Evolutionary conservation across 2,888 invertebrate species (phyloP), one percentile per base, ranked within the genome.

Genomic region (Dolichomitus sp.): DNA sequence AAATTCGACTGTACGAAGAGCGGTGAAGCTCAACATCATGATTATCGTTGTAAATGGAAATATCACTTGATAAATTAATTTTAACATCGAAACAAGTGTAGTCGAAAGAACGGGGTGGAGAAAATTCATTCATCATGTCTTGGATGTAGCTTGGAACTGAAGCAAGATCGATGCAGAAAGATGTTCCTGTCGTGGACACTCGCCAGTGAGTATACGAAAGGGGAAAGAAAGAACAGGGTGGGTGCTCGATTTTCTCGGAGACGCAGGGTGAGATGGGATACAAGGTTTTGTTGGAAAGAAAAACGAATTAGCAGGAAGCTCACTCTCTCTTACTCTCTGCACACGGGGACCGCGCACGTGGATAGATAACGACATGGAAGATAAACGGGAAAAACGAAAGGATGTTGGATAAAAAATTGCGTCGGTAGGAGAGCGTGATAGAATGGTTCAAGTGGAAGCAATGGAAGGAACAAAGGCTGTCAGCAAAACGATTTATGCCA

Each of bases 331-430:
- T 4, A 1, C 9, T 27, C 23, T 19, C 17, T n/a, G 12, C 52
- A 19, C 52, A 12, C 19, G 52, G 11, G 23, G 14, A 27, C 17
- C 23, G 52, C 50, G 9, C 17, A 9, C 17, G 50, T 50, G 23
- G 11, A 54, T 12, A 3, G 52, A 54, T 7, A 54, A 54, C 17
- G 48, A 48, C 48, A 48, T 17, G 23, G 52, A 54, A 54, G 52
- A 54, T 54, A 54, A 54, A 54, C 52, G 52, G 52, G 23, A 54
- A 54, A 52, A 54, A 54, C 3, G 52, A 54, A 54, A 54, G 23
- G 52, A 54, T 12, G 52, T 1, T 5, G 23, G 27, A 54, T 23
- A 54, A 54, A 23, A 54, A 54, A 54, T 54, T 23, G 27, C 52
- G 2, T 11, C 9, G 52, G 50, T 0, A 27, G 27, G 27, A 54